Conservation (phyloP, 2,888 invertebrate genomes). For the Caenorhabditis sp. region DNA sequence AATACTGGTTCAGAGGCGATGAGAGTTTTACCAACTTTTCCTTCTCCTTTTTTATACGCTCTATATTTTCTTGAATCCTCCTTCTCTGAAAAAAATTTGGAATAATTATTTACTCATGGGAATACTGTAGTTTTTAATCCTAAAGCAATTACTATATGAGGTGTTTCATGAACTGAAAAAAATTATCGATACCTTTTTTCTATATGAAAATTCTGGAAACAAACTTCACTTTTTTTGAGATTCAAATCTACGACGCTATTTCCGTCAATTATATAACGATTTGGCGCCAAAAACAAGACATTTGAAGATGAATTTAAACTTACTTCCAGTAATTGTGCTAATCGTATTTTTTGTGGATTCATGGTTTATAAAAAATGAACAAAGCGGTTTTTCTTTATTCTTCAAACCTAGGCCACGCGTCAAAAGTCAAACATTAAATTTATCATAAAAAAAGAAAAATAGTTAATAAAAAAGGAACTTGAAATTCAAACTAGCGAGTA, state of each 20-base stretch:
- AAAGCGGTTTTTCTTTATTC: too few species aligned
- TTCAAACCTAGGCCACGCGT: background rate
- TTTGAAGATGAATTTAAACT: too few species aligned
- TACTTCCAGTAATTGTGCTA: conserved; percentile 10
- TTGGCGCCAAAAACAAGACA: background rate
- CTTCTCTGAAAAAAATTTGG: background rate
- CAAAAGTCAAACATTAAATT: background rate
- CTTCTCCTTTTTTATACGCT: background rate
- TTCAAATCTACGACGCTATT: too few species aligned
- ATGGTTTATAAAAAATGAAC: background rate
- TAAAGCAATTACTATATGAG: too few species aligned
- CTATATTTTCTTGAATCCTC: background rate
- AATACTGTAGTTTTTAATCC: background rate
- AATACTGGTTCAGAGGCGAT: background rate
- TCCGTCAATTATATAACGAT: too few species aligned
- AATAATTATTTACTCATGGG: background rate
- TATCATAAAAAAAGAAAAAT: background rate
- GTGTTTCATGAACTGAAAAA: background rate
- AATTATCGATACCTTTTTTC: conserved; percentile 1
- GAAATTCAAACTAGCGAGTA: background rate
- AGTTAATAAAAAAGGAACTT: background rate
- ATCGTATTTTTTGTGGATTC: conserved; percentile 11
- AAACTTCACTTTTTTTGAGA: too few species aligned
- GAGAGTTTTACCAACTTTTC: background rate
- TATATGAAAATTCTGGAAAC: background rate